Evolutionary conservation across 1,140 invertebrate genomes (phyloP).

Genomic region (Cotesia chilonis): DNA sequence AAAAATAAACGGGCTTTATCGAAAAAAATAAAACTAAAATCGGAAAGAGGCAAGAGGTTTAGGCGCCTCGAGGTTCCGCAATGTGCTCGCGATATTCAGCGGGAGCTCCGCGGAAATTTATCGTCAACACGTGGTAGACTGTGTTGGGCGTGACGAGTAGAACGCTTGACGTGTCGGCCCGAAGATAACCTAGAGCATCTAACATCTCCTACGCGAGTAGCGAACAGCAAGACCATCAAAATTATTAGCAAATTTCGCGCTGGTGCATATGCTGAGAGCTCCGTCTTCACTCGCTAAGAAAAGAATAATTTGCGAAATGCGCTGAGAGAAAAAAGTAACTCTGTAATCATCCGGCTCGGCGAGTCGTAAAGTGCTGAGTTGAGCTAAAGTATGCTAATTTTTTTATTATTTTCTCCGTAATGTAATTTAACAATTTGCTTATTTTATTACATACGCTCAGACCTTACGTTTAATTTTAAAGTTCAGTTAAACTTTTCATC

Average conservation of each 20-base stretch:
- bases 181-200: conserved; percentile 26
- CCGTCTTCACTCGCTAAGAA: conserved; percentile 14
- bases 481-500: no score
- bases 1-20: no score
- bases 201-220: neutral
- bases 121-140: conserved; percentile 34
- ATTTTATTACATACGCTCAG: no score
- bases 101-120: conserved; percentile 25
- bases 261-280: neutral
- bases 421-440: no score
- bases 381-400: no score
- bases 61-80: conserved; percentile 21
- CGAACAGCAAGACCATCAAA: conserved; percentile 3
- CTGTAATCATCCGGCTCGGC: conserved; percentile 26
- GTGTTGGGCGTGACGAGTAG: conserved; percentile 28
- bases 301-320: neutral
- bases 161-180: neutral
- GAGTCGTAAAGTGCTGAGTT: conserved; percentile 9
- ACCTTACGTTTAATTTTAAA: no score
- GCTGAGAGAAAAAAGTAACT: conserved; percentile 1
- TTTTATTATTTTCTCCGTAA: no score
- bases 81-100: conserved; percentile 2
- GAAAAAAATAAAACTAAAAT: no score
- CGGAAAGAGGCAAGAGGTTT: neutral
- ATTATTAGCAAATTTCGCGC: conserved; percentile 33